Percentiles rank a stretch among this genome's conserved stretches.
These are phyloP conservation scores for Tapirus terrestris DNA, from an alignment of 2,113 vertebrate genomes.

Conservation along the genomic window DNA sequence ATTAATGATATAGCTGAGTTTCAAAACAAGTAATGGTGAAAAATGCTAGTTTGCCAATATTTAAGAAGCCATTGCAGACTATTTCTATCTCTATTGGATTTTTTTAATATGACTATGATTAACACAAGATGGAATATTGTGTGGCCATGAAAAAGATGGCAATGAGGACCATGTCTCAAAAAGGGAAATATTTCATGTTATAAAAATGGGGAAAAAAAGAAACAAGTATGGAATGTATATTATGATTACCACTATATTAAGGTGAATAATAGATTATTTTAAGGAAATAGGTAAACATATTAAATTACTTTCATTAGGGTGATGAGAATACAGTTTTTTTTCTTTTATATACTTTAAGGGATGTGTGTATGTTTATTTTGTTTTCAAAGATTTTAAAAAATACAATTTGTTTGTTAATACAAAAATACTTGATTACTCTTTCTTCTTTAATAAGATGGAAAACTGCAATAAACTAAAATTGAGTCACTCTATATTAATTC, in stretches of 20 bases:
- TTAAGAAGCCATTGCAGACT: background rate
- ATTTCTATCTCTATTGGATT: background rate
- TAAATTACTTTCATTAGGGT: background rate
- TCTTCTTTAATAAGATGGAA: background rate
- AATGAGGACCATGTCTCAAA: background rate
- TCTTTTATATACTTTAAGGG: background rate
- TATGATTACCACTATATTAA: background rate
- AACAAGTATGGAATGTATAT: background rate
- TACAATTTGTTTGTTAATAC: background rate
- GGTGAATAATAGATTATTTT: background rate
- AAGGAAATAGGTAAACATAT: background rate
- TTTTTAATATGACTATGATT: background rate
- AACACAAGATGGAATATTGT: background rate
- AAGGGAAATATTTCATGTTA: background rate
- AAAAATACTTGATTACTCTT: background rate
- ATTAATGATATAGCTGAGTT: conserved; percentile 69
- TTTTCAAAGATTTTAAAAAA: background rate
- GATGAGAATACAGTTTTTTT: background rate
- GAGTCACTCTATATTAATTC: background rate
- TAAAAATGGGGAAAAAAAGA: background rate
- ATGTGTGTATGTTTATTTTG: background rate
- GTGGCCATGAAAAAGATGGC: background rate
- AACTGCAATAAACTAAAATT: background rate
- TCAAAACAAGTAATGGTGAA: conserved; percentile 24
- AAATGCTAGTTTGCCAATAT: background rate